A percentile compares a stretch with the other conserved stretches of the same genome.
These are phyloP conservation scores for Drosophila ohnishii DNA, from an alignment of 1,140 invertebrate genomes.

Conservation along the genomic window DNA sequence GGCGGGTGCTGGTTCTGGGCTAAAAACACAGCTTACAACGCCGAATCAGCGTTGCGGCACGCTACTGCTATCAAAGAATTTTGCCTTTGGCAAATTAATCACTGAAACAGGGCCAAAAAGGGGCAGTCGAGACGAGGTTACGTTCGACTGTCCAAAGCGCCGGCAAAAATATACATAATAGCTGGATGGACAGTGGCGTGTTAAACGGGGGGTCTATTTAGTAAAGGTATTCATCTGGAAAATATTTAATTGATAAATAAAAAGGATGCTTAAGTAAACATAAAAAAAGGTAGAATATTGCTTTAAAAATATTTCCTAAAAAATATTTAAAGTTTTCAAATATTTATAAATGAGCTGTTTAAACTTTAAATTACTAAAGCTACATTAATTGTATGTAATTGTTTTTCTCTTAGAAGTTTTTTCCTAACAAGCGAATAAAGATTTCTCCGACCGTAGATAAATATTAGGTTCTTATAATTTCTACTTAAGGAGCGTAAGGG, in stretches of 20 bases:
- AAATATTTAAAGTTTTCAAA: not conserved
- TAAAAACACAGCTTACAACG: conserved; percentile 18
- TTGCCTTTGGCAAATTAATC: conserved; percentile 80
- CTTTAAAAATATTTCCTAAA: not conserved
- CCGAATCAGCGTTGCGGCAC: conserved; percentile 66
- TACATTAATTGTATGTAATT: too few relatives aligned
- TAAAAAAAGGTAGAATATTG: not conserved
- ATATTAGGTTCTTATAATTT: too few relatives aligned
- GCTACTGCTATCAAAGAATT: conserved; percentile 78
- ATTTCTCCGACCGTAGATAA: too few relatives aligned
- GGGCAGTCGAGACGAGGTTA: conserved; percentile 22
- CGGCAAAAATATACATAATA: conserved; percentile 42
- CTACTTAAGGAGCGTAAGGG: too few relatives aligned
- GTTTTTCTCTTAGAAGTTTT: too few relatives aligned
- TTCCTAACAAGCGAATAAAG: too few relatives aligned
- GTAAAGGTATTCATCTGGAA: too few relatives aligned
- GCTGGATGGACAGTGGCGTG: conserved; percentile 13
- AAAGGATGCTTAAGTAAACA: not conserved
- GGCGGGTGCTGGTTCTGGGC: conserved; percentile 21
- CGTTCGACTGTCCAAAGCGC: conserved; percentile 59
- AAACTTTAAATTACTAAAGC: too few relatives aligned
- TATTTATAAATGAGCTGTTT: too few relatives aligned
- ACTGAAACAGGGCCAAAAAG: conserved; percentile 43
- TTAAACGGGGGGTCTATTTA: not conserved
- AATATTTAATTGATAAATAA: not conserved